Conservation (phyloP, 1,140 invertebrate species). For the Lucilia sericata region DNA sequence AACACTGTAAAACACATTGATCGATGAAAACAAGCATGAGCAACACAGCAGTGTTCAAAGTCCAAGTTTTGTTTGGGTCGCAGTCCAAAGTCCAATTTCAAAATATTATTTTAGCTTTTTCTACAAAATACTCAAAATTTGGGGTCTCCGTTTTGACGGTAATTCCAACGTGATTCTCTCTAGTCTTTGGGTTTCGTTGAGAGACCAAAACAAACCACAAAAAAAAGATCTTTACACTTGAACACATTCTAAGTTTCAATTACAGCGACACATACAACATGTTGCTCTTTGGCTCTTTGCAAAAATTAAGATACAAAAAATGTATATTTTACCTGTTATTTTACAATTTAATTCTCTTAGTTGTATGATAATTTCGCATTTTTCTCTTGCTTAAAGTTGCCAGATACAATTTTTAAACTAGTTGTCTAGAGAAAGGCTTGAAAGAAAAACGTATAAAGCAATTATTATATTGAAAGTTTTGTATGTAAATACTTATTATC, state of each 20-base stretch:
- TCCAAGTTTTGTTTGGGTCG: conserved; percentile 66
- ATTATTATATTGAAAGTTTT: too few relatives aligned
- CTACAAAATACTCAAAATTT: background rate
- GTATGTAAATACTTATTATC: too few relatives aligned
- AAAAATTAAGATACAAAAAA: background rate
- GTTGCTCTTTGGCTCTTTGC: background rate
- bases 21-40: conserved; percentile 37
- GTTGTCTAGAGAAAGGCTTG: too few relatives aligned
- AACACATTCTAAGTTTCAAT: conserved; percentile 7
- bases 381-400: background rate
- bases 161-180: background rate
- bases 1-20: background rate
- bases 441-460: too few relatives aligned
- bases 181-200: background rate
- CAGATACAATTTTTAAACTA: background rate
- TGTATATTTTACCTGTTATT: background rate
- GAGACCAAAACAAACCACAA: background rate
- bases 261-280: background rate
- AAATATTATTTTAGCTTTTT: background rate
- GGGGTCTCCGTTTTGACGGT: conserved; percentile 13
- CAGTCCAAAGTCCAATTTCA: conserved; percentile 57
- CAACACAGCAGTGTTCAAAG: conserved; percentile 62
- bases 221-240: background rate
- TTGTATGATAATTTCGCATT: too few relatives aligned
- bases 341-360: background rate